phyloP scores from a whole-genome alignment of 2,113 vertebrate species.

The Suncus etruscus region DNA sequence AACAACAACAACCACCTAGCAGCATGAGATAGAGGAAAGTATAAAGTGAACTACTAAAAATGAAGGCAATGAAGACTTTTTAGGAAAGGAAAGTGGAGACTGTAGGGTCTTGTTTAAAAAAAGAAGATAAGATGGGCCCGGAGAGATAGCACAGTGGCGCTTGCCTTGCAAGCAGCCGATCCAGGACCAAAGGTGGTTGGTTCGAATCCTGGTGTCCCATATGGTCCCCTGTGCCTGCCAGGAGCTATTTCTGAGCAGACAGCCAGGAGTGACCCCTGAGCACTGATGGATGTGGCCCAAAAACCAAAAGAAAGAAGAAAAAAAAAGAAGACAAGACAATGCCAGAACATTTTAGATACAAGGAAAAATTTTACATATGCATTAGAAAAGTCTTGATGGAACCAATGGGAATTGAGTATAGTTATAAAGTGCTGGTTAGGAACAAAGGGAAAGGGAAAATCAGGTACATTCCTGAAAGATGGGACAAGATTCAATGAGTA shows the following conservation, averaged over 20 bases:
- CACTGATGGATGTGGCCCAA: too few species aligned
- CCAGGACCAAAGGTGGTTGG: too few species aligned
- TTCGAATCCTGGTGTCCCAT: too few species aligned
- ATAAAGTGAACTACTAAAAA: background rate
- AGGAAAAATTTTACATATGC: background rate
- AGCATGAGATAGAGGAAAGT: background rate
- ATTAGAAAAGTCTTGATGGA: background rate
- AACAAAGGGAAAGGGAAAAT: background rate
- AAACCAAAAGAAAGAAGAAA: background rate
- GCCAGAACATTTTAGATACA: background rate
- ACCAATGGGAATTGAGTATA: background rate
- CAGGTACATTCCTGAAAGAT: background rate
- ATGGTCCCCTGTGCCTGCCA: too few species aligned
- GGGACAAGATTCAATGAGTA: background rate
- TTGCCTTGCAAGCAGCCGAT: too few species aligned
- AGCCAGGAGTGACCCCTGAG: too few species aligned
- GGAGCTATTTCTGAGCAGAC: too few species aligned
- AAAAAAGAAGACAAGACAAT: background rate
- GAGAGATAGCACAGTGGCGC: too few species aligned
- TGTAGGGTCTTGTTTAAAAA: background rate
- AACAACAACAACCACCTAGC: rapidly evolving
- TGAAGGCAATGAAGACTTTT: background rate
- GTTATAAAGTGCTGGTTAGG: background rate
- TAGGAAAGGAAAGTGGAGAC: background rate
- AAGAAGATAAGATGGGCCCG: background rate